A percentile compares a stretch with the other conserved stretches of the same genome.
These are phyloP conservation scores for Synergus japonicus DNA, from an alignment of 2,888 invertebrate genomes.

Conservation along the genomic window DNA sequence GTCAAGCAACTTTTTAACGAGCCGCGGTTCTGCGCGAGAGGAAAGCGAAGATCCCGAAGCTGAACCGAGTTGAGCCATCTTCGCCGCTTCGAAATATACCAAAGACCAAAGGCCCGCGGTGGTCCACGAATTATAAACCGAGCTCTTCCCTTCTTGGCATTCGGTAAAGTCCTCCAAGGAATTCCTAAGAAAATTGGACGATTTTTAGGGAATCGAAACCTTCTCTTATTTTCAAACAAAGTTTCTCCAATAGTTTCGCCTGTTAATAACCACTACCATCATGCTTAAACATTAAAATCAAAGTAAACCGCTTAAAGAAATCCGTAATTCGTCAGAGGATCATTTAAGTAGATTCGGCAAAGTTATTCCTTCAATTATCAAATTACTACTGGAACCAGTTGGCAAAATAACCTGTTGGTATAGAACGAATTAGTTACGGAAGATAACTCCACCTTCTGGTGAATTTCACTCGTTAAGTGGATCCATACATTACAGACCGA, in stretches of 20 bases:
- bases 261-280: background rate
- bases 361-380: constrained; percentile 20
- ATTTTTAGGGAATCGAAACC: constrained; percentile 20
- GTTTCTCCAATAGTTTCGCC: background rate
- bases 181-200: constrained; percentile 38
- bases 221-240: background rate
- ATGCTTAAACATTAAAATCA: background rate
- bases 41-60: constrained; percentile 57
- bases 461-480: constrained; percentile 30
- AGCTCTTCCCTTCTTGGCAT: constrained; percentile 26
- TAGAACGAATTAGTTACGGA: constrained; percentile 20
- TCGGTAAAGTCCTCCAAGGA: constrained; percentile 43
- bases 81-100: constrained; percentile 62
- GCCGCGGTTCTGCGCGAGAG: constrained; percentile 64
- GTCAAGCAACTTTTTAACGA: constrained; percentile 78
- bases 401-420: constrained; percentile 32
- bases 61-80: constrained; percentile 62
- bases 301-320: background rate
- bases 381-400: constrained; percentile 29
- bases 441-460: constrained; percentile 22
- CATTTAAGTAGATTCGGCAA: background rate
- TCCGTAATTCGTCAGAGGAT: background rate
- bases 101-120: constrained; percentile 51
- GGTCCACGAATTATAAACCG: constrained; percentile 38
- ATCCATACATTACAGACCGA: constrained; percentile 8